Conservation (phyloP, 2,888 invertebrate species). For the Aplocera efformata region DNA sequence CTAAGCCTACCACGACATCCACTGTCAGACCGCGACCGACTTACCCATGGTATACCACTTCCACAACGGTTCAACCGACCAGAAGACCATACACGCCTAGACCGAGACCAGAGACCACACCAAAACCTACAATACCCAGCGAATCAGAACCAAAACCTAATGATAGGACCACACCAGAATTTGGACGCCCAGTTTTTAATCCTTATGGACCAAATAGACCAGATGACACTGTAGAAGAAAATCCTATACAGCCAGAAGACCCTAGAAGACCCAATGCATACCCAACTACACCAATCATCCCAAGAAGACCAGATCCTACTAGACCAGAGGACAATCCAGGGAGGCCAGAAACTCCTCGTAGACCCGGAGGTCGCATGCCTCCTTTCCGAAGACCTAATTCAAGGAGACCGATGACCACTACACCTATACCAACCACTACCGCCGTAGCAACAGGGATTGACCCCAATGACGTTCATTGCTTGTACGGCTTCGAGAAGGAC, state of each 20-base stretch:
- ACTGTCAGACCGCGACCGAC: slow-evolving; percentile 13
- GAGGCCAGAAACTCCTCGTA: slow-evolving; percentile 27
- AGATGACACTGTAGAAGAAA: slow-evolving; percentile 2
- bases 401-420: slow-evolving; percentile 20
- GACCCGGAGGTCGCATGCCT: slow-evolving; percentile 23
- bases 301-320: slow-evolving; percentile 16
- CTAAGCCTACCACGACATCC: slow-evolving; percentile 27
- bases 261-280: slow-evolving; percentile 23
- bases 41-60: not conserved
- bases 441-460: slow-evolving; percentile 43
- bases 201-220: slow-evolving; percentile 25
- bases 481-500: slow-evolving; percentile 78
- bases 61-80: slow-evolving; percentile 16
- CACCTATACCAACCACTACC: slow-evolving; percentile 13
- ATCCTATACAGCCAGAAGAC: slow-evolving; percentile 22
- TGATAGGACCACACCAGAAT: slow-evolving; percentile 6
- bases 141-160: slow-evolving; percentile 12
- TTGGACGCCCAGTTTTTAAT: slow-evolving; percentile 19
- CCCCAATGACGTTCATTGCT: slow-evolving; percentile 59
- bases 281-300: slow-evolving; percentile 12
- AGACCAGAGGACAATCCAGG: slow-evolving; percentile 26
- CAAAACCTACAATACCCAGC: slow-evolving; percentile 15
- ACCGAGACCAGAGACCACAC: slow-evolving; percentile 26
- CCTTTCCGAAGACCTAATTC: slow-evolving; percentile 21
- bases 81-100: slow-evolving; percentile 29